Evolutionary conservation across 2,797 vertebrate genomes (phyloP).

Genomic region (Hephaestus fuliginosus): DNA sequence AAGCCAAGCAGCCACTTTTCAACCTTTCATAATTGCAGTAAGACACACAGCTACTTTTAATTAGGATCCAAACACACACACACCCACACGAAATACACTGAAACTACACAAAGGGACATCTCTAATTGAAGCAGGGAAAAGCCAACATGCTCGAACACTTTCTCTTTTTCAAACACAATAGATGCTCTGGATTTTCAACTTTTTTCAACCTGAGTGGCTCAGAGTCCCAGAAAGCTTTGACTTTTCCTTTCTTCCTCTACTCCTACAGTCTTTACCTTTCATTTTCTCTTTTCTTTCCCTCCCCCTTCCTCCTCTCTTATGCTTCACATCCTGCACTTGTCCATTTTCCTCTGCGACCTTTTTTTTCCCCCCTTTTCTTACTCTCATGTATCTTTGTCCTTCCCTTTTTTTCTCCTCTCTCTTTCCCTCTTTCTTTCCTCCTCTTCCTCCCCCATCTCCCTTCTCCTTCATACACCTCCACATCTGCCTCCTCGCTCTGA

Average conservation of each 20-base stretch:
- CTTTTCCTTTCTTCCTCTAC: not conserved
- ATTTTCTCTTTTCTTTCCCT: not conserved
- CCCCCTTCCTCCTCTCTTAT: not conserved
- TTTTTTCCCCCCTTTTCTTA: not conserved
- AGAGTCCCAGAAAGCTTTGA: not conserved
- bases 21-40: constrained; percentile 6
- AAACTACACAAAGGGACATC: not conserved
- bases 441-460: no score
- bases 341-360: not conserved
- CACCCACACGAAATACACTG: constrained; percentile 9
- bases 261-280: not conserved
- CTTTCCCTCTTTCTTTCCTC: not conserved
- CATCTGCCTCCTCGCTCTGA: constrained; percentile 10
- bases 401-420: not conserved
- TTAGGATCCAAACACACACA: constrained; percentile 18
- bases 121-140: constrained; percentile 8
- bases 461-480: constrained; percentile 1
- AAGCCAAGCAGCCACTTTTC: constrained; percentile 2
- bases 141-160: not conserved
- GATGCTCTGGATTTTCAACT: constrained; percentile 12
- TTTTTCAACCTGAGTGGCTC: not conserved
- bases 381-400: not conserved
- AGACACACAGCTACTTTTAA: constrained; percentile 10
- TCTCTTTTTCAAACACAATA: not conserved
- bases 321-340: not conserved